Conservation (phyloP, 2,888 invertebrate genomes). For the Drosophila paracracens region DNA sequence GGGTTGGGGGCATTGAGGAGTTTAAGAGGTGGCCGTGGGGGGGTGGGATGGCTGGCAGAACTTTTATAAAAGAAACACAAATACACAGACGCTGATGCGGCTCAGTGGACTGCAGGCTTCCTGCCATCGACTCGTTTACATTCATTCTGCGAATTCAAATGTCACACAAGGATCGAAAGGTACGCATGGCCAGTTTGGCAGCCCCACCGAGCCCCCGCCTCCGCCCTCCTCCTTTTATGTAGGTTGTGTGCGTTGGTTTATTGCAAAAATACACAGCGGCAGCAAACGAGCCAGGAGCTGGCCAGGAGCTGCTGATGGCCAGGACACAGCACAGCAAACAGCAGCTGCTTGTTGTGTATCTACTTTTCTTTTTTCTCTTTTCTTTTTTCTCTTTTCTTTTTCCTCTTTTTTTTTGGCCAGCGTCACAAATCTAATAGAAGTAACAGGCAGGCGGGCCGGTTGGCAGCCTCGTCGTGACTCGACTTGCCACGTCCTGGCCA, state of each 20-base stretch:
- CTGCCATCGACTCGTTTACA: slow-evolving; percentile 23
- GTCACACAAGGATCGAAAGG: slow-evolving; percentile 79
- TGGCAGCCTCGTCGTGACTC: slow-evolving; percentile 6
- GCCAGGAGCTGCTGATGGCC: slow-evolving; percentile 15
- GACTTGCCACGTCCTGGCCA: slow-evolving; percentile 25
- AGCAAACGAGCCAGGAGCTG: slow-evolving; percentile 21
- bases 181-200: slow-evolving; percentile 71
- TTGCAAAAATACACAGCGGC: slow-evolving; percentile 71
- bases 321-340: slow-evolving; percentile 42
- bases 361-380: slow-evolving; percentile 15
- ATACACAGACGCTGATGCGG: slow-evolving; percentile 10
- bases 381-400: background rate
- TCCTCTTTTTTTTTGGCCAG: slow-evolving; percentile 20
- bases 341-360: slow-evolving; percentile 68
- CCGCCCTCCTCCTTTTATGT: background rate
- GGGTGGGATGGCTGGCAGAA: slow-evolving; percentile 27
- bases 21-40: background rate
- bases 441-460: slow-evolving; percentile 49
- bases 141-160: slow-evolving; percentile 74
- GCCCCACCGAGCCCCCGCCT: background rate
- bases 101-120: slow-evolving; percentile 7
- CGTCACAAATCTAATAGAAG: slow-evolving; percentile 68
- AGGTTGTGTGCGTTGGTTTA: slow-evolving; percentile 54
- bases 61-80: slow-evolving; percentile 59
- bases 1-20: background rate